Evolutionary conservation across 2,797 vertebrate species (phyloP).

Genomic region (Gymnopithys bicolor): DNA sequence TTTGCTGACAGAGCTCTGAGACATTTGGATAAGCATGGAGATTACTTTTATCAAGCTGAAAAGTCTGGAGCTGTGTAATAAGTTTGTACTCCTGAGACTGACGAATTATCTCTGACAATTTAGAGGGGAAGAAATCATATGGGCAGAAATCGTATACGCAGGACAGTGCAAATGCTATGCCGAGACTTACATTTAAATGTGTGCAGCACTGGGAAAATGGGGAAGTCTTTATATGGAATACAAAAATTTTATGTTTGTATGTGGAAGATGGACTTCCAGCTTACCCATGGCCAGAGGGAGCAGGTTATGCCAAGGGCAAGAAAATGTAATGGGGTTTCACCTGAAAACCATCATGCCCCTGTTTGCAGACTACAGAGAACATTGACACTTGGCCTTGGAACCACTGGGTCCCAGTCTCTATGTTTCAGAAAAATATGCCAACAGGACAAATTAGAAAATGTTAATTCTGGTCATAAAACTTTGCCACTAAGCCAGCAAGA

Average conservation of each 20-base stretch:
- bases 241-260: neutral
- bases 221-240: neutral
- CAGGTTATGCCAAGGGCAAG: neutral
- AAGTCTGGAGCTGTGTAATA: neutral
- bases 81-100: neutral
- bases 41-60: slow-evolving; percentile 1
- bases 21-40: neutral
- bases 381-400: neutral
- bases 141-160: neutral
- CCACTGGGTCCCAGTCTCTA: neutral
- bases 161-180: neutral
- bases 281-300: neutral
- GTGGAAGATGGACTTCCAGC: neutral
- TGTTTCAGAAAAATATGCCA: neutral
- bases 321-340: fast-evolving
- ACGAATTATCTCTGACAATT: neutral
- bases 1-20: slow-evolving; percentile 8
- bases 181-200: neutral
- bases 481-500: neutral
- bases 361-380: neutral
- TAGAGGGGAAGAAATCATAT: neutral
- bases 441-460: neutral
- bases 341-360: fast-evolving
- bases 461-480: neutral
- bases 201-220: neutral